phyloP scores from a whole-genome alignment of 1,140 invertebrate genomes.

The Sycophaga agraensis region DNA sequence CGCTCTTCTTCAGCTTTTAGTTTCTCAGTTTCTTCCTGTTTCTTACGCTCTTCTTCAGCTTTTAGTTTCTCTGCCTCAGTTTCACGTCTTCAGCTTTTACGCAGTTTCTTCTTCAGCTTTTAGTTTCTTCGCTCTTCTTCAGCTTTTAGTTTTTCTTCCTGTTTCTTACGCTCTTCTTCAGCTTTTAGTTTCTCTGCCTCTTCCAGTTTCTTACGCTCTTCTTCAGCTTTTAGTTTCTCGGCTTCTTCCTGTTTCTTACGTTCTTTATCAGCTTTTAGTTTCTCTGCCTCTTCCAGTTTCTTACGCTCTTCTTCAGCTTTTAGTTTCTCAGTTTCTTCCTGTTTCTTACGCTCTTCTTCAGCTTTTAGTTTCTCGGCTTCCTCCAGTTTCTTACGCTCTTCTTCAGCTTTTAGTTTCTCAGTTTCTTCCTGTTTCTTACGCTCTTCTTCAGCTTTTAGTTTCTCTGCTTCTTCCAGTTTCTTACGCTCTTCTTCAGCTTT shows the following conservation, averaged over 20 bases:
- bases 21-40: neutral
- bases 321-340: slow-evolving; percentile 12
- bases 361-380: neutral
- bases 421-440: neutral
- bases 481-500: slow-evolving; percentile 10
- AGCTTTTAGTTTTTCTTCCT: neutral
- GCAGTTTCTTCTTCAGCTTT: slow-evolving; percentile 6
- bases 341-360: neutral
- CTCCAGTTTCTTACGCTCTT: neutral
- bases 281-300: slow-evolving; percentile 13
- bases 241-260: slow-evolving; percentile 19
- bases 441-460: slow-evolving; percentile 22
- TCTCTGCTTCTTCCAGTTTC: neutral
- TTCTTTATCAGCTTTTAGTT: slow-evolving; percentile 26
- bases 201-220: slow-evolving; percentile 20
- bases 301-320: slow-evolving; percentile 15
- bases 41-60: neutral
- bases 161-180: slow-evolving; percentile 22
- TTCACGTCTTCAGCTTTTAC: neutral
- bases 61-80: neutral
- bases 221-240: neutral
- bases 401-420: slow-evolving; percentile 10
- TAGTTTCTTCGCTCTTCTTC: neutral
- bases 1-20: slow-evolving; percentile 9
- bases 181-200: slow-evolving; percentile 21